These are phyloP conservation scores for Clunio marinus DNA, from an alignment of 2,888 invertebrate genomes.

Conservation along the genomic window DNA sequence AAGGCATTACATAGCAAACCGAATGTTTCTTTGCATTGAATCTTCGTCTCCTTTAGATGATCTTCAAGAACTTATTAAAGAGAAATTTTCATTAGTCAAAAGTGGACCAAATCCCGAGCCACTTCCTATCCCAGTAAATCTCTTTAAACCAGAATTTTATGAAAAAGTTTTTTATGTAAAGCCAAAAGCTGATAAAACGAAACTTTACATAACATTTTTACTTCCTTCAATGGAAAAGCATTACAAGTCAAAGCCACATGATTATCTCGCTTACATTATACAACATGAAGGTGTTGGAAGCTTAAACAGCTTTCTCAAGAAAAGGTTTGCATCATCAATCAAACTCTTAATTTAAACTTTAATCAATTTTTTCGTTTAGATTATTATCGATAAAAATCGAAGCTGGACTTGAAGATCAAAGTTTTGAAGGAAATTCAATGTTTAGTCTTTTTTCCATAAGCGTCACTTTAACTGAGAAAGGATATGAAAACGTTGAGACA, in stretches of 20 bases:
- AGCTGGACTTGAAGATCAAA: constrained; percentile 68
- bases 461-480: constrained; percentile 72
- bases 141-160: constrained; percentile 47
- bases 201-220: constrained; percentile 55
- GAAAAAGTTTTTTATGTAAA: constrained; percentile 62
- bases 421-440: constrained; percentile 73
- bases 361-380: too few species aligned
- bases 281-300: constrained; percentile 85
- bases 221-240: constrained; percentile 46
- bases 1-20: constrained; percentile 77
- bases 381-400: constrained; percentile 72
- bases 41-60: constrained; percentile 53
- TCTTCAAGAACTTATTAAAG: constrained; percentile 43
- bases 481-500: constrained; percentile 66
- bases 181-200: constrained; percentile 67
- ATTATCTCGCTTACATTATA: constrained; percentile 73
- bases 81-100: constrained; percentile 6
- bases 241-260: constrained; percentile 52
- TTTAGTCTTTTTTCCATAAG: constrained; percentile 70
- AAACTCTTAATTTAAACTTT: constrained; percentile 38
- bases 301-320: constrained; percentile 69
- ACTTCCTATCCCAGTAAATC: constrained; percentile 40
- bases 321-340: constrained; percentile 56
- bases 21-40: constrained; percentile 83
- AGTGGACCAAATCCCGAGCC: not conserved